A percentile compares a stretch with the other conserved stretches of the same genome.
Conservation (phyloP, 2,888 invertebrate genomes). For the Alitta virens region DNA sequence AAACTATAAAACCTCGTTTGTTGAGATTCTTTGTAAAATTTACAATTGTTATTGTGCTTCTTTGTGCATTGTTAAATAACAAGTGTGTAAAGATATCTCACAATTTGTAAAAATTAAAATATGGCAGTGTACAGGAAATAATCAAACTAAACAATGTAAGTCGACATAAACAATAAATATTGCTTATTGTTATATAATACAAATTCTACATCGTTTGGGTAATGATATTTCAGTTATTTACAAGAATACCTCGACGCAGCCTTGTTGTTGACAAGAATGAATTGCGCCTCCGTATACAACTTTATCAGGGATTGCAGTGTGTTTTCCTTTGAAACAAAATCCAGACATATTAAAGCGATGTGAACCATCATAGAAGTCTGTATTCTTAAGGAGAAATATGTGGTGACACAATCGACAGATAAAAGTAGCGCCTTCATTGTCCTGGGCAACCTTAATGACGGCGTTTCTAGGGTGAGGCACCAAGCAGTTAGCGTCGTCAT, state of each 20-base stretch:
- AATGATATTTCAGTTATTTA: not conserved
- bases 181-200: no score
- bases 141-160: no score
- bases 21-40: no score
- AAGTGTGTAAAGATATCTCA: no score
- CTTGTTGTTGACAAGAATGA: constrained; percentile 17
- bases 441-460: constrained; percentile 5
- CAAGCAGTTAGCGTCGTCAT: constrained; percentile 12
- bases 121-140: no score
- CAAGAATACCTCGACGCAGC: constrained; percentile 20
- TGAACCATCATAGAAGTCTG: constrained; percentile 18
- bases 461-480: constrained; percentile 12
- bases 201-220: no score
- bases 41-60: no score
- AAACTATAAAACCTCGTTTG: no score
- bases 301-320: constrained; percentile 16
- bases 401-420: constrained; percentile 10
- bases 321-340: constrained; percentile 17
- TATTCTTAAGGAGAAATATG: constrained; percentile 5
- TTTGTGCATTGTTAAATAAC: no score
- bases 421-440: constrained; percentile 10
- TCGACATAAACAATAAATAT: no score
- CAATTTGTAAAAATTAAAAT: no score
- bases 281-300: constrained; percentile 9
- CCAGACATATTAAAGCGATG: constrained; percentile 17